These are phyloP conservation scores for Calameuta idolon DNA, from an alignment of 2,888 invertebrate species.

Conservation along the genomic window DNA sequence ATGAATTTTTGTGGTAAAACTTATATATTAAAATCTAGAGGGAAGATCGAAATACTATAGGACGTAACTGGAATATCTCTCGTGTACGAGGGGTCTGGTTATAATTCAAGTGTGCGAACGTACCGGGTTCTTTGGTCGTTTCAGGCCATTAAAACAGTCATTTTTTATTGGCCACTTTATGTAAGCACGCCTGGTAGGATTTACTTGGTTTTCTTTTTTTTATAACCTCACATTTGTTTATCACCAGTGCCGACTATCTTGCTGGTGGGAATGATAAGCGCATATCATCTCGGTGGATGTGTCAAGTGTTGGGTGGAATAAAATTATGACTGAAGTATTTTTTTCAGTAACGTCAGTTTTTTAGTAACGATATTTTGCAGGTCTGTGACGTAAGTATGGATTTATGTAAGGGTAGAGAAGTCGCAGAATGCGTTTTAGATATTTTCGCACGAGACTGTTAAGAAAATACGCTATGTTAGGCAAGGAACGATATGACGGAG, in stretches of 20 bases:
- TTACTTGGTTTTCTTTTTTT: neutral
- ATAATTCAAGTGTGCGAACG: neutral
- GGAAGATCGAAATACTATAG: neutral
- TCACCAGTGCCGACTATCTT: neutral
- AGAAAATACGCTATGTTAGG: neutral
- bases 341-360: neutral
- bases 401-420: neutral
- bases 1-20: neutral
- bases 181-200: neutral
- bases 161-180: neutral
- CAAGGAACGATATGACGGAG: no score
- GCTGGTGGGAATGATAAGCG: no score
- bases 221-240: neutral
- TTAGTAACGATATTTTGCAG: neutral
- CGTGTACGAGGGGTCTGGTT: neutral
- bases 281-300: neutral
- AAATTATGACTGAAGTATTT: neutral
- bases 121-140: neutral
- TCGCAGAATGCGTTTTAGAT: neutral
- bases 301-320: neutral
- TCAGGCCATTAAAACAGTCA: neutral
- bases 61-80: neutral
- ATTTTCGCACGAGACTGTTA: neutral
- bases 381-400: neutral
- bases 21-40: neutral